Evolutionary conservation across 2,888 invertebrate genomes (phyloP).

Genomic region (Mesochorus sp.): DNA sequence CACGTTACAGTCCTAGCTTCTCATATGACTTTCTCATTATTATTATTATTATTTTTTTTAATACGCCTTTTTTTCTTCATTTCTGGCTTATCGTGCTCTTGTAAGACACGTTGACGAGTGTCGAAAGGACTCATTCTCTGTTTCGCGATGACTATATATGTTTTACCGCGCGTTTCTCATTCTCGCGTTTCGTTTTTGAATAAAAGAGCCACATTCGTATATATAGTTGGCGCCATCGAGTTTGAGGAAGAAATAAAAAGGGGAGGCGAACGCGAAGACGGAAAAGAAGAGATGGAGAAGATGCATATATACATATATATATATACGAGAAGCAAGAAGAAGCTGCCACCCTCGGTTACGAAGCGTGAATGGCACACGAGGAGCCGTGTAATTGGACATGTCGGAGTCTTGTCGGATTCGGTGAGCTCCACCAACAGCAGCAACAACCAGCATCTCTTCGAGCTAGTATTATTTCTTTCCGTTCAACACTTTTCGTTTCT

Average conservation of each 20-base stretch:
- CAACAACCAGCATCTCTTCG: constrained; percentile 46
- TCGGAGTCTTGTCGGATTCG: constrained; percentile 66
- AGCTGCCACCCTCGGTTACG: constrained; percentile 64
- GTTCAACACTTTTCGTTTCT: constrained; percentile 41
- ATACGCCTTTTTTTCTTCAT: background rate
- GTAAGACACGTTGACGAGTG: constrained; percentile 42
- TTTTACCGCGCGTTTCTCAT: constrained; percentile 17
- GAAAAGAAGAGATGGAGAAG: constrained; percentile 14
- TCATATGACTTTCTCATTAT: background rate
- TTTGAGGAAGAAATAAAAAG: constrained; percentile 44
- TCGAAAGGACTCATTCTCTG: constrained; percentile 47
- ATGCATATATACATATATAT: background rate
- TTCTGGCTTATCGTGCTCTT: constrained; percentile 25
- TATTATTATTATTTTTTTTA: constrained; percentile 1
- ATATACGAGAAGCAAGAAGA: constrained; percentile 25
- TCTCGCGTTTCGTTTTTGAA: constrained; percentile 36
- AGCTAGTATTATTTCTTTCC: constrained; percentile 63
- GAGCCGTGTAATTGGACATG: constrained; percentile 75
- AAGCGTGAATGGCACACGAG: constrained; percentile 71
- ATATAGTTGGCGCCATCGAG: constrained; percentile 55
- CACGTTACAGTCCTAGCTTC: constrained; percentile 37
- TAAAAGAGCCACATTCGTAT: constrained; percentile 16
- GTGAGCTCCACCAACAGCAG: constrained; percentile 53
- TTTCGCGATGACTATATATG: constrained; percentile 3
- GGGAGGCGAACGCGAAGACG: constrained; percentile 4